Conservation (phyloP, 2,888 invertebrate genomes). For the Heliconius cydno region DNA sequence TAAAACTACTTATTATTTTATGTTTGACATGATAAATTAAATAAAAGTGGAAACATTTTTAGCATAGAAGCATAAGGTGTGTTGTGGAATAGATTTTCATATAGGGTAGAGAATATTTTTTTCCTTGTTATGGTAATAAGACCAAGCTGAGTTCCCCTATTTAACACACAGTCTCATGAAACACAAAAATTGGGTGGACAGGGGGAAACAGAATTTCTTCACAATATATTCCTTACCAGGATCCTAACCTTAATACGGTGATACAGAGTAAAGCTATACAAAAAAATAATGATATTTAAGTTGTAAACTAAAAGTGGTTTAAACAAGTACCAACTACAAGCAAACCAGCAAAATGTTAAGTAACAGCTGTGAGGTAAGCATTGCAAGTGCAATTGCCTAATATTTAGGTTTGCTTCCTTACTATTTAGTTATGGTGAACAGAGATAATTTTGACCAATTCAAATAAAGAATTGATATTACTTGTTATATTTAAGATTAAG, state of each 20-base stretch:
- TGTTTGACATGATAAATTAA: no score
- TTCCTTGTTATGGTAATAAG: no score
- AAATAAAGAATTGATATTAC: no score
- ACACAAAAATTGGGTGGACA: not conserved
- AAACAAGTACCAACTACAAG: not conserved
- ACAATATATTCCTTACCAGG: no score
- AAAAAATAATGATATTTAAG: not conserved
- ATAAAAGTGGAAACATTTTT: no score
- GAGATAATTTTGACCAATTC: no score
- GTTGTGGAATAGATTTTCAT: no score
- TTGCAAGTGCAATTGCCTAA: constrained; percentile 22
- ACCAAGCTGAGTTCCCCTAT: no score
- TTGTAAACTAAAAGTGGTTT: not conserved
- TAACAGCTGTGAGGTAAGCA: constrained; percentile 15
- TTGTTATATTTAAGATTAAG: no score
- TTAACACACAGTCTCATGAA: no score
- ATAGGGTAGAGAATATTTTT: no score
- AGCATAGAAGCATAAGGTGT: no score
- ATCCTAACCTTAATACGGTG: not conserved
- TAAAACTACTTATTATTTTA: not conserved
- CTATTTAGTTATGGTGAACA: not conserved
- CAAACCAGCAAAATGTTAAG: not conserved
- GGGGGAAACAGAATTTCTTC: not conserved
- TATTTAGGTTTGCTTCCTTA: constrained; percentile 8
- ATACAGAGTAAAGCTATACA: not conserved